Evolutionary conservation across 2,113 vertebrate species (phyloP).

Genomic region (Pleuronectes platessa): DNA sequence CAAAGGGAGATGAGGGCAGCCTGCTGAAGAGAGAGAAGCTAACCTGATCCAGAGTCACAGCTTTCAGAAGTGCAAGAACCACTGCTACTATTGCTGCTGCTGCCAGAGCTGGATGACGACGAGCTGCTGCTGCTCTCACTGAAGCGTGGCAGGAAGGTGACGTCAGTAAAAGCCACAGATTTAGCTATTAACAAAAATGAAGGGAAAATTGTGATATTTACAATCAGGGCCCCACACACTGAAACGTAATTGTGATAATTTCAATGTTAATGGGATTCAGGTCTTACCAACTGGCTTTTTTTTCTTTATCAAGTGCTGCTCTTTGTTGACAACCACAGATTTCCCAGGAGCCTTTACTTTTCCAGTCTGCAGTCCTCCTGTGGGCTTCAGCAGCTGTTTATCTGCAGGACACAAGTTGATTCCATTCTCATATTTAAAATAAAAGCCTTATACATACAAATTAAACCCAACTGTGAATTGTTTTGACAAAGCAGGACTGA

Average conservation of each 20-base stretch:
- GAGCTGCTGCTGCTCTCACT: constrained; percentile 59
- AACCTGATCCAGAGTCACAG: constrained; percentile 90
- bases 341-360: constrained; percentile 79
- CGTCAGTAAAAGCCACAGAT: no score
- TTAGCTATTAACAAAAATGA: no score
- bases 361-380: constrained; percentile 69
- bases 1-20: neutral
- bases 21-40: constrained; percentile 66
- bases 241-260: neutral
- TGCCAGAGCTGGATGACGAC: constrained; percentile 69
- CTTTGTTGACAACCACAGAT: constrained; percentile 68
- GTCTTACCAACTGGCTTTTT: constrained; percentile 76
- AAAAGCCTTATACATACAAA: neutral
- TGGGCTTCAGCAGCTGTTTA: constrained; percentile 70
- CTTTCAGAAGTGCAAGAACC: constrained; percentile 83
- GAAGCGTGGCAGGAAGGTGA: no score
- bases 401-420: constrained; percentile 55
- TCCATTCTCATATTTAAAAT: no score
- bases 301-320: constrained; percentile 76
- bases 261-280: neutral
- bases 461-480: neutral
- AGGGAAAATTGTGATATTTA: no score
- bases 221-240: neutral
- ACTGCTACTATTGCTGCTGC: constrained; percentile 73
- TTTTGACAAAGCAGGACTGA: neutral